phyloP scores from a whole-genome alignment of 1,140 invertebrate species.

The Coboldia fuscipes region DNA sequence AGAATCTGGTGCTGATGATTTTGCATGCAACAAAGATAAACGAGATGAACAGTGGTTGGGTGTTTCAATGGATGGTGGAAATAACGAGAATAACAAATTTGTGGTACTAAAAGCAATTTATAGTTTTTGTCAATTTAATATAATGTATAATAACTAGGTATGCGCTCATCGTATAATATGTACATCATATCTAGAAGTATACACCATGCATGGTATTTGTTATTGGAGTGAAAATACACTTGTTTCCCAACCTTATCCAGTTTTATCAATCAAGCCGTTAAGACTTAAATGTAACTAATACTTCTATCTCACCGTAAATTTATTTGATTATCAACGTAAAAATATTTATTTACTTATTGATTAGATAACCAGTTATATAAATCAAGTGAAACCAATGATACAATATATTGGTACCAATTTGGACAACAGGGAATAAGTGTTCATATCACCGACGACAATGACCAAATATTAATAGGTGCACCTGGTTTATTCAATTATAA shows the following conservation, averaged over 20 bases:
- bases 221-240: constrained; percentile 7
- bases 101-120: constrained; percentile 6
- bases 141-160: background rate
- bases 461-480: constrained; percentile 24
- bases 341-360: background rate
- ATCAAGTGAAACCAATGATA: background rate
- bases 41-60: constrained; percentile 18
- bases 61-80: constrained; percentile 17
- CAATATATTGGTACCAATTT: constrained; percentile 20
- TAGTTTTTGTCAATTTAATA: background rate
- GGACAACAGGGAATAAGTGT: constrained; percentile 21
- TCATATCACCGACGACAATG: constrained; percentile 14
- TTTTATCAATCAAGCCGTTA: background rate
- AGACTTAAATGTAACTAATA: background rate
- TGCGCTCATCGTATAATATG: background rate
- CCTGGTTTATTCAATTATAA: constrained; percentile 28
- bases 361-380: background rate
- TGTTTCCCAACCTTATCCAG: background rate
- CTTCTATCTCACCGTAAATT: too few relatives aligned
- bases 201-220: constrained; percentile 14
- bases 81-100: constrained; percentile 12
- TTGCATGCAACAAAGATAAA: too few relatives aligned
- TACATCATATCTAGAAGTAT: background rate
- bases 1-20: too few relatives aligned
- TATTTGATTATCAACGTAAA: background rate